Evolutionary conservation across 2,888 invertebrate genomes (phyloP).

Genomic region (Lithophane semibrunnea): DNA sequence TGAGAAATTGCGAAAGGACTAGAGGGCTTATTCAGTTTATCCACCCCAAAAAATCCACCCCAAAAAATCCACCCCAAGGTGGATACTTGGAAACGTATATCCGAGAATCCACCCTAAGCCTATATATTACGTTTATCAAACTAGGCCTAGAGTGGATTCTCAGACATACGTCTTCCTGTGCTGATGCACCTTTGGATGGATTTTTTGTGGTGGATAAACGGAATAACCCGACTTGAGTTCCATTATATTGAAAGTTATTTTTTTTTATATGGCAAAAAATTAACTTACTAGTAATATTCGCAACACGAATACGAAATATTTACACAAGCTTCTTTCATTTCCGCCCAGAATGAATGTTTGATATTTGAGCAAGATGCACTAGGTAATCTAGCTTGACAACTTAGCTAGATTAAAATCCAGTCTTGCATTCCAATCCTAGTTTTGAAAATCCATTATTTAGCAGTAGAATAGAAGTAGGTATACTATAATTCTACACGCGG

Average conservation of each 20-base stretch:
- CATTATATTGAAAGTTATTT: no score
- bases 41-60: no score
- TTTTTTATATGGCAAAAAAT: background rate
- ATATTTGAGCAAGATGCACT: constrained; percentile 21
- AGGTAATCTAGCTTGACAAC: constrained; percentile 19
- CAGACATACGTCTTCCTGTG: no score
- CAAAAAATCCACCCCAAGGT: no score
- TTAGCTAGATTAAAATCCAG: constrained; percentile 37
- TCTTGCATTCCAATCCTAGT: background rate
- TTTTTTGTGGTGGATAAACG: no score
- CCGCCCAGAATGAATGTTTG: constrained; percentile 32
- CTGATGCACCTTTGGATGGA: no score
- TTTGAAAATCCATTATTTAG: background rate
- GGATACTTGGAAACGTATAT: no score
- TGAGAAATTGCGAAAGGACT: background rate
- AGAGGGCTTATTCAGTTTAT: background rate
- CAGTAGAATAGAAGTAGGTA: background rate
- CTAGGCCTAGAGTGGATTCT: no score
- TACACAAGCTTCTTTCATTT: constrained; percentile 1
- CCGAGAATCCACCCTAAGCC: no score
- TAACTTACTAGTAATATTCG: background rate
- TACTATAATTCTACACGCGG: no score
- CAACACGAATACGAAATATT: background rate
- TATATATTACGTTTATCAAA: no score
- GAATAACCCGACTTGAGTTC: background rate